phyloP scores from a whole-genome alignment of 2,797 vertebrate genomes.

The Chiloscyllium punctatum region DNA sequence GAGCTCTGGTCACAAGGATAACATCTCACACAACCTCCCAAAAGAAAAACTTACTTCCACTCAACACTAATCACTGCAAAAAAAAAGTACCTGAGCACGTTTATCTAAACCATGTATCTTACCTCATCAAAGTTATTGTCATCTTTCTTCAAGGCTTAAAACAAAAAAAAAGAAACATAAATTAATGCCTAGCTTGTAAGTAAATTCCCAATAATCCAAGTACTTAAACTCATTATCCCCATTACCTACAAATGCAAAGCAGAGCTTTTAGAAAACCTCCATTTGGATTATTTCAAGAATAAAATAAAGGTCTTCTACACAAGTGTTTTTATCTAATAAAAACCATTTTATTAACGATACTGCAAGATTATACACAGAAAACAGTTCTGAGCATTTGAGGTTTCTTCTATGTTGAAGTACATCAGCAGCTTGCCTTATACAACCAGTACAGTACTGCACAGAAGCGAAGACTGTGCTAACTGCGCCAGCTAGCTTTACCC shows the following conservation, averaged over 20 bases:
- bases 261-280: not conserved
- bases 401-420: not conserved
- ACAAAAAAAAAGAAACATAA: constrained; percentile 54
- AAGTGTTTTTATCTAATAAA: not conserved
- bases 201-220: not conserved
- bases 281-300: too few relatives aligned
- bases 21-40: not conserved
- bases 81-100: not conserved
- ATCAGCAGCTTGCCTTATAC: not conserved
- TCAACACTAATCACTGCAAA: not conserved
- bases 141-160: constrained; percentile 89
- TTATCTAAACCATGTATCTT: constrained; percentile 43
- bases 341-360: not conserved
- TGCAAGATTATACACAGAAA: not conserved
- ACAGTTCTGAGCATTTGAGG: not conserved
- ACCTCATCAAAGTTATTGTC: constrained; percentile 87
- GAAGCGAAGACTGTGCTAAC: not conserved
- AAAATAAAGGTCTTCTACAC: not conserved
- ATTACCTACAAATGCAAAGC: not conserved
- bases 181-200: not conserved
- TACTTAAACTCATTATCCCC: not conserved
- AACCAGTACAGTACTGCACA: not conserved
- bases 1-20: not conserved
- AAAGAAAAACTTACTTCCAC: not conserved
- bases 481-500: constrained; percentile 31